Evolutionary conservation across 2,888 invertebrate species (phyloP).

Genomic region (Coelopa pilipes): DNA sequence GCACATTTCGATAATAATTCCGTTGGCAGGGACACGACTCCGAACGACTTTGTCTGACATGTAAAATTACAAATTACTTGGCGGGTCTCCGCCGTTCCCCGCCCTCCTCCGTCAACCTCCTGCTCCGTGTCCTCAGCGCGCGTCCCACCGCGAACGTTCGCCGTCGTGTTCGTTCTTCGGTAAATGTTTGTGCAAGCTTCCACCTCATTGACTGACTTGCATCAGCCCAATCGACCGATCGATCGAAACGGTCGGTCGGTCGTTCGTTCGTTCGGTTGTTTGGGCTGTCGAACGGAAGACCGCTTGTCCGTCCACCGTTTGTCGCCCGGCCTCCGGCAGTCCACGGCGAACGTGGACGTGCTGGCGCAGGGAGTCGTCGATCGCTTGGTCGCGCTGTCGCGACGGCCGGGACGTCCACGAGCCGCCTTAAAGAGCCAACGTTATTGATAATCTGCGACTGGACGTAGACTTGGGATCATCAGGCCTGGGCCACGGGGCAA

Average conservation of each 20-base stretch:
- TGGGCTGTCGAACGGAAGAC: neutral
- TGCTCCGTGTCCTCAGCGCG: neutral
- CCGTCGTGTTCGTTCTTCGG: neutral
- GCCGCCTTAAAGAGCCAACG: constrained; percentile 27
- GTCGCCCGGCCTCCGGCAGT: neutral
- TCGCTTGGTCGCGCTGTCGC: neutral
- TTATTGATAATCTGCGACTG: constrained; percentile 31
- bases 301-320: neutral
- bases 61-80: constrained; percentile 43
- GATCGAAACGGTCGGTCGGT: too few species aligned
- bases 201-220: constrained; percentile 26
- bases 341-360: neutral
- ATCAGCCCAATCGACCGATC: constrained; percentile 20
- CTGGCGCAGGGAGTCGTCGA: too few species aligned
- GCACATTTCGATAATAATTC: constrained; percentile 34
- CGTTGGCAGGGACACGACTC: constrained; percentile 31
- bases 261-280: too few species aligned
- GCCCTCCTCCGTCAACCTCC: too few species aligned
- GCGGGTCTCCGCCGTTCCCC: constrained; percentile 14
- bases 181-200: constrained; percentile 30
- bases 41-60: constrained; percentile 40
- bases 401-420: constrained; percentile 21
- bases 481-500: neutral
- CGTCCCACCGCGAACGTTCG: neutral
- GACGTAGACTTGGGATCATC: neutral